Evolutionary conservation across 1,140 invertebrate species (phyloP), one percentile per base, ranked within the genome.

Genomic region (Diachasma alloeum): DNA sequence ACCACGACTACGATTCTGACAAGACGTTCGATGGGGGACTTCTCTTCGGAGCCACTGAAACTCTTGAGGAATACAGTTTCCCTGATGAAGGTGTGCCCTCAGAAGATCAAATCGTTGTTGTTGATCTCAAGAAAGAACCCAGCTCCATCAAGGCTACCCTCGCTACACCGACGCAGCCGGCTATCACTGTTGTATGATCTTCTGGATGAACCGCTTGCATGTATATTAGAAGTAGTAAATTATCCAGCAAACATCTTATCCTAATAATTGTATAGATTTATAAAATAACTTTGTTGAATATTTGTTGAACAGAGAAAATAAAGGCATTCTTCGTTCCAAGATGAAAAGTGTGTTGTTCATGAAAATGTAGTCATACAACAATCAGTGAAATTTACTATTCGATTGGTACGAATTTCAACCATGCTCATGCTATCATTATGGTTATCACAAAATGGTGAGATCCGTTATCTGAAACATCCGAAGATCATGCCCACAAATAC

Each of bases 51-150:
- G 84, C 80, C 0, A 82, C 84, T 0, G 80, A 85, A 67, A 78
- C 76, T 13, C 81, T 82, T 39, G 86, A 86, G 48, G 85, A 87
- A 26, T 88, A 83, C 53, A 76, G 78, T 6, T 84, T 86, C 19
- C 83, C 87, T 0, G 83, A 82, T 19, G 82, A 81, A n/a, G 24
- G 10, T 22, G 44, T 22, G 17, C 63, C 26, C 11, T 9, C 44
- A 37, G 42, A 69, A 13, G 74, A 75, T 56, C 42, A 66, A 70
- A 53, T 75, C 4, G 63, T 48, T 70, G 24, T 69, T 1, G 42
- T 75, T 15, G 74, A 75, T 56, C 31, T 75, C 3, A 69, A 75
- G 17, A 75, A 75, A 69, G 22, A 68, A 8, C 42, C 59, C 6
- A 19, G 44, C 37, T 15, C 39, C 19, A 10, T 15, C 17, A 19